Evolutionary conservation across 2,888 invertebrate genomes (phyloP).

Genomic region (Patella ulyssiponensis): DNA sequence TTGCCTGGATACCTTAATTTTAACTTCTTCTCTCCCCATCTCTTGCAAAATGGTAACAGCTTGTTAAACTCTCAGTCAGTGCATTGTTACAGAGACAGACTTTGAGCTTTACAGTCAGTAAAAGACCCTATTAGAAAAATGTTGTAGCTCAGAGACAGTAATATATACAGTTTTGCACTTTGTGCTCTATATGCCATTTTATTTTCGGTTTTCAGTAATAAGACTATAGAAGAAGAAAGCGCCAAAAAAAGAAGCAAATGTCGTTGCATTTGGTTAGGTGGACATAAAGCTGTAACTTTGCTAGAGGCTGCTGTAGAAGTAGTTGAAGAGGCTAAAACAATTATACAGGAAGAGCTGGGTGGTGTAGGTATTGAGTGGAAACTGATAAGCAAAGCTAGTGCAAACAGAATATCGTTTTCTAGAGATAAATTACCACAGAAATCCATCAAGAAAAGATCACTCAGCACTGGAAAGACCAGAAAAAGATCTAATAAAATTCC

Average conservation of each 20-base stretch:
- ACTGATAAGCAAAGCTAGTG: background rate
- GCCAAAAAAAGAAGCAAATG: constrained; percentile 75
- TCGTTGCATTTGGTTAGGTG: constrained; percentile 67
- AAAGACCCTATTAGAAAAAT: background rate
- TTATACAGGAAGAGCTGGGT: constrained; percentile 74
- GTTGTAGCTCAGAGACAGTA: background rate
- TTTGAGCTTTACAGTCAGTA: background rate
- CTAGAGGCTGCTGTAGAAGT: constrained; percentile 86
- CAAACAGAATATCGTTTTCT: background rate
- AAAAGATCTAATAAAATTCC: no score
- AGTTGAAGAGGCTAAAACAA: constrained; percentile 83
- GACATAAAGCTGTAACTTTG: constrained; percentile 81
- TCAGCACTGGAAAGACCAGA: no score
- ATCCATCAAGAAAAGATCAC: no score
- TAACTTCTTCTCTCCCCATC: no score
- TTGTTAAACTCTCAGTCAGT: background rate
- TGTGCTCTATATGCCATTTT: background rate
- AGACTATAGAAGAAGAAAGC: constrained; percentile 76
- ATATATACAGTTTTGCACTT: background rate
- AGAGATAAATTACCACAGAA: no score
- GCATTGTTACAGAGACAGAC: background rate
- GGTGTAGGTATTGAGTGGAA: constrained; percentile 64
- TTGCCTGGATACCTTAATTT: no score
- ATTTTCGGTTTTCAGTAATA: constrained; percentile 75
- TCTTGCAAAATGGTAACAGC: no score